Evolutionary conservation across 2,113 vertebrate species (phyloP), one percentile per base, ranked within the genome.

Genomic region (Onychorhynchus coronatus): DNA sequence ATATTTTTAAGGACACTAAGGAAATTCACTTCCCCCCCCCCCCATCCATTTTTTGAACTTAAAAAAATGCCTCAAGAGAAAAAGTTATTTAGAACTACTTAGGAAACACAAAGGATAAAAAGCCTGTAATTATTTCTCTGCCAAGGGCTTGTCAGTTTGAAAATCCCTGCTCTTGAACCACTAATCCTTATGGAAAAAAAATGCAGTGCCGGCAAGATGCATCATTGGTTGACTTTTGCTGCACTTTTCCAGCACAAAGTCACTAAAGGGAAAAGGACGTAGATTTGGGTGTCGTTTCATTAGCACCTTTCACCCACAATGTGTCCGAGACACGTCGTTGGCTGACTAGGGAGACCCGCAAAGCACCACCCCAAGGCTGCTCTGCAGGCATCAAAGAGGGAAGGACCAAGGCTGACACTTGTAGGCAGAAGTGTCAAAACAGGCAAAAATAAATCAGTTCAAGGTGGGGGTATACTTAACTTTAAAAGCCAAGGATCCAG

Each of bases 111-210:
- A 95, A 97, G 88, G 70, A 92, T 72, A 96, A 93, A 93, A 93
- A 87, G 76, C 61, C 89, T 84, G 47, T 91, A 96, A 97, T 97
- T 97, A 97, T 94, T 96, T 89, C 93, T 97, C 88, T 97, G 96
- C 96, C 96, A 97, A 97, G 66, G 91, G 91, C 95, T 92, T 97
- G 95, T 95, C 96, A 96, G 91, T 93, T 95, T 91, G 92, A 97
- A 96, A 96, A 96, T 95, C 92, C 93, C 58, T 3, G 37, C 91
- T 94, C 93, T 95, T 92, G 92, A 96, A 94, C 91, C 77, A 89
- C 91, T 96, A 97, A 97, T 94, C 93, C 95, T 89, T 88, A 78
- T 3, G 62, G 84, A 73, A 87, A 91, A 91, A 85, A 91, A 85
- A 87, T 49, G 44, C 73, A 92, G 70, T 77, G 87, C 85, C 62